phyloP scores from a whole-genome alignment of 2,797 vertebrate species.

The Acropternis orthonyx region DNA sequence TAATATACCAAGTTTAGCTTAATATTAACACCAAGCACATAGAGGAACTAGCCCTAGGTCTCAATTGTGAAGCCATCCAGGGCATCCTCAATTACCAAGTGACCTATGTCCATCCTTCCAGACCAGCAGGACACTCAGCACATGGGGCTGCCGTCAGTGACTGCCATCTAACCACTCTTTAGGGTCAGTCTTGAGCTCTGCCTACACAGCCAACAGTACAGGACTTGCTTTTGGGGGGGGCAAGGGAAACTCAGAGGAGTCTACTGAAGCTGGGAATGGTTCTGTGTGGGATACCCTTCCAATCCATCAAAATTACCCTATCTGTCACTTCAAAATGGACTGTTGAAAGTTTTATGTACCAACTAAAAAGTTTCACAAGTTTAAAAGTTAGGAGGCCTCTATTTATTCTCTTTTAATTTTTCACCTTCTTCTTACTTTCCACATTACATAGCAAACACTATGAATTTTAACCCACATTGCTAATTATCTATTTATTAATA shows the following conservation, averaged over 20 bases:
- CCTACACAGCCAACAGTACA: background rate
- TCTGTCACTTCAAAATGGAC: background rate
- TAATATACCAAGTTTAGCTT: background rate
- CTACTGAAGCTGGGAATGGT: background rate
- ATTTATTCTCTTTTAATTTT: background rate
- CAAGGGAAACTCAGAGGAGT: background rate
- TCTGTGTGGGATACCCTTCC: background rate
- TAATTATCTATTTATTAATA: background rate
- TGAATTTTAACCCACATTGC: background rate
- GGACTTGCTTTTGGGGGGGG: background rate
- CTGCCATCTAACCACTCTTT: fast-evolving
- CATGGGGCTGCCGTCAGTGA: background rate
- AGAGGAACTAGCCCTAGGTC: background rate
- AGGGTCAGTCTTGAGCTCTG: background rate
- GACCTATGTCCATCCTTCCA: background rate
- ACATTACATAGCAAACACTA: background rate
- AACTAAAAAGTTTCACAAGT: background rate
- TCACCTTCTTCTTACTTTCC: background rate
- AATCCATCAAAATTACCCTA: background rate
- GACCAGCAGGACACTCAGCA: background rate
- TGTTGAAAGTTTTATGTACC: background rate
- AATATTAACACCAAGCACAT: background rate
- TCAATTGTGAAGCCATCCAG: background rate
- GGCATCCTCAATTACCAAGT: background rate
- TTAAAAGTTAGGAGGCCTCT: background rate